phyloP scores from a whole-genome alignment of 1,140 invertebrate genomes.

The Penaeus chinensis region DNA sequence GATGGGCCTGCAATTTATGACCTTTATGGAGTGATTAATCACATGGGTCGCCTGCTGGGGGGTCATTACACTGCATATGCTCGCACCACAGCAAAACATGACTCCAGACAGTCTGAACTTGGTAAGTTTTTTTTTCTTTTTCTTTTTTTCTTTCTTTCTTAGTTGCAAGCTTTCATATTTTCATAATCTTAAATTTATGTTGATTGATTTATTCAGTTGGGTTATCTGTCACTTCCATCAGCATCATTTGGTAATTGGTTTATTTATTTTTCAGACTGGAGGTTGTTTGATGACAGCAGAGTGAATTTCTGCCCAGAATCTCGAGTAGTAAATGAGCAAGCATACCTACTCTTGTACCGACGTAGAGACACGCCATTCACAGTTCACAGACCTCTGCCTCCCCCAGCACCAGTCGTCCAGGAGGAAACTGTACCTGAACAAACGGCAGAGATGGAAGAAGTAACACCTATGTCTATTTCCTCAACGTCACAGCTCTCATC shows the following conservation, averaged over 20 bases:
- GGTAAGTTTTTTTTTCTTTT: conserved; percentile 65
- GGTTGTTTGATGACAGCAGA: conserved; percentile 70
- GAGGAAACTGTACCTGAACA: conserved; percentile 32
- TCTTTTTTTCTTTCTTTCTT: neutral
- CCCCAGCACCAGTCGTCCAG: conserved; percentile 14
- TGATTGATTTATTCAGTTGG: too few relatives aligned
- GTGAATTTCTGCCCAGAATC: conserved; percentile 68
- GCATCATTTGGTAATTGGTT: too few relatives aligned
- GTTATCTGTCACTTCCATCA: too few relatives aligned
- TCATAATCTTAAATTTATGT: too few relatives aligned
- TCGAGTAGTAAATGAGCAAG: conserved; percentile 68
- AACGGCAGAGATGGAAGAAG: conserved; percentile 45
- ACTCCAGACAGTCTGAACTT: conserved; percentile 66
- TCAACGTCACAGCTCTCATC: conserved; percentile 57
- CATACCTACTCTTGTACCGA: conserved; percentile 71
- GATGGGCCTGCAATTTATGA: conserved; percentile 70
- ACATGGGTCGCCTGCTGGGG: conserved; percentile 71
- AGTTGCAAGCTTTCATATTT: too few relatives aligned
- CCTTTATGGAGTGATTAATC: conserved; percentile 73
- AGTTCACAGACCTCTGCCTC: conserved; percentile 34
- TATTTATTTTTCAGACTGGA: conserved; percentile 68
- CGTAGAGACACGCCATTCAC: conserved; percentile 63
- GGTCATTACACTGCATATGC: conserved; percentile 73
- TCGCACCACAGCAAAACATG: conserved; percentile 65
- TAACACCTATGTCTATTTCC: conserved; percentile 60